These are phyloP conservation scores for Heptranchias perlo DNA, from an alignment of 2,113 vertebrate species.

Conservation along the genomic window DNA sequence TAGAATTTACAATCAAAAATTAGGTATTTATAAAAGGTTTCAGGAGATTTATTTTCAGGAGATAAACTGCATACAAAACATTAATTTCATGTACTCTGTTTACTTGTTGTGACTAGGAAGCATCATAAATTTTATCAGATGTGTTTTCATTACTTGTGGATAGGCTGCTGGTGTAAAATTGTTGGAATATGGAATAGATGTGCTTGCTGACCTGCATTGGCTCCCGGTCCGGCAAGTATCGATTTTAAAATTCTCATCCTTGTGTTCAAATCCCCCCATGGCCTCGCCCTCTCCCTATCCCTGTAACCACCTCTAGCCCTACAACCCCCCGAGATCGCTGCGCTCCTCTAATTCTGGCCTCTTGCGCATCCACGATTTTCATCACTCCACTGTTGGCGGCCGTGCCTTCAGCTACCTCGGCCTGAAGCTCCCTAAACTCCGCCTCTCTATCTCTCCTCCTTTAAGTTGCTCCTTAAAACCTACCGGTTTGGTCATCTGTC, in stretches of 20 bases:
- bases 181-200: background rate
- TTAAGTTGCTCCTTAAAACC: too few relatives aligned
- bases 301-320: too few relatives aligned
- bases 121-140: background rate
- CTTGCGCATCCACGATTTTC: background rate
- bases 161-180: background rate
- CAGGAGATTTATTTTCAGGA: background rate
- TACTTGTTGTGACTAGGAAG: background rate
- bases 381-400: background rate
- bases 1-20: too few relatives aligned
- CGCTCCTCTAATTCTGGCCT: background rate
- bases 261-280: background rate
- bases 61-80: background rate
- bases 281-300: background rate
- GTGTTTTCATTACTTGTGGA: background rate
- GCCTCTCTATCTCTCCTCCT: too few relatives aligned
- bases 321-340: too few relatives aligned
- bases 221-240: background rate
- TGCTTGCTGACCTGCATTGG: background rate
- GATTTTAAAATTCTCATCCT: background rate
- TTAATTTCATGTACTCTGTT: background rate
- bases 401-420: background rate
- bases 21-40: background rate
- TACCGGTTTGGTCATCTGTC: too few relatives aligned
- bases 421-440: background rate